Evolutionary conservation across 1,140 invertebrate genomes (phyloP), one percentile per base, ranked within the genome.

Genomic region (Procambarus virginalis): DNA sequence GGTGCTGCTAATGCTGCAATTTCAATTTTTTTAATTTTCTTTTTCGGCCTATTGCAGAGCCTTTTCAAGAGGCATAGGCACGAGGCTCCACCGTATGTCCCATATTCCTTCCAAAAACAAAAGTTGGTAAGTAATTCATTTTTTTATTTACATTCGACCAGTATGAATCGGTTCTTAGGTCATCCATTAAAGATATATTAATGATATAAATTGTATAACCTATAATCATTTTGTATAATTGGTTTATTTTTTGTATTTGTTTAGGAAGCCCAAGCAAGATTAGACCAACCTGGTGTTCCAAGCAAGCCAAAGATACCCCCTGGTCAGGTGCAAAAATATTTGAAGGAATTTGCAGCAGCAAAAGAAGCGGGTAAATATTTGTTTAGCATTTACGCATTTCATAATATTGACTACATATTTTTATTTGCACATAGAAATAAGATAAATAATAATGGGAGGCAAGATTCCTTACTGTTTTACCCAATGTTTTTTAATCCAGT

Each of bases 331-430:
- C 46, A 84, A 45, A 84, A 68, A 34, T 89, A 89, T 70, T 58
- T 89, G n/a, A 49, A 89, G 82, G 88, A 89, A 22, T 89, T 89
- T 89, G 75, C 73, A 45, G 81, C 78, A n/a, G 88, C 88, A 83
- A 89, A 89, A 22, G 81, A 75, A 55, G 88, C 88, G 34, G 88
- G 88, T 89, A 10, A 77, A 70, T 79, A n/a, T 73, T 17, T 64
- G 20, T 4, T 55, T 55, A 55, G 34, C 34, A 34, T 34, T 34
- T 34, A 34, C 34, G 34, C 34, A 34, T 34, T 34, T 34, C 34
- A 34, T 34, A 34, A 34, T 34, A 34, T 34, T 34, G 34, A 34
- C 34, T 34, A 34, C 34, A 34, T 34, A 34, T 34, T 34, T 34
- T 34, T 34, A 0, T 34, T 34, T 34, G 34, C 34, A 34, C 34